Evolutionary conservation across 2,888 invertebrate genomes (phyloP), one percentile per base, ranked within the genome.

Genomic region (Caenorhabditis auriculariae): DNA sequence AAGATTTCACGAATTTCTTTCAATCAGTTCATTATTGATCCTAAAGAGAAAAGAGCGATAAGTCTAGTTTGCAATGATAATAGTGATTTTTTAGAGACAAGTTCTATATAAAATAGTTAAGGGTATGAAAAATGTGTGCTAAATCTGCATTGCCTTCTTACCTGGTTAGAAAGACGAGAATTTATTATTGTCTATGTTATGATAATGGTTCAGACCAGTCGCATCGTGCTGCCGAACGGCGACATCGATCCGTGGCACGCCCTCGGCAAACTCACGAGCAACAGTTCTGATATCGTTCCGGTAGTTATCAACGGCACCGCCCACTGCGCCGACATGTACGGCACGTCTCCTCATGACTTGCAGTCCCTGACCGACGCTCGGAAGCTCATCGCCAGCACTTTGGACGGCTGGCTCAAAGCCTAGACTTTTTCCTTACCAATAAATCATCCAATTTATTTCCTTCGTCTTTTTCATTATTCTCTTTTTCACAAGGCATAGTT

Each of bases 321-420:
- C 47, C 71, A 71, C 50, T 71, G 71, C 47, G 71, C 66, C 24
- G 71, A 71, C 24, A 71, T 71, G 71, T 71, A 71, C 59, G 60
- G 47, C 28, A 37, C 57, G 3, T 54, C 60, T 3, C 29, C 54
- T 0, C 35, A 38, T 4, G 62, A 62, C 32, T 49, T 39, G n/a
- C 9, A 42, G 28, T 58, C 51, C 32, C 42, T 62, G 39, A 62
- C 62, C 2, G 21, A 50, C n/a, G 62, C 62, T 35, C 54, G 62
- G 24, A 27, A 62, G 42, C 50, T 23, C 28, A 62, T 62, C 39
- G 44, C 62, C 15, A 21, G 43, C 24, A 38, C 39, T 23, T 48
- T 62, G 19, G 27, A 51, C 39, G 49, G 48, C 54, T 55, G 61
- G 60, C 47, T 66, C 24, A 44, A 47, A n/a, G n/a, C n/a, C n/a